phyloP scores from a whole-genome alignment of 92 coral and sea anemone species.

The Pocillopora meandrina region DNA sequence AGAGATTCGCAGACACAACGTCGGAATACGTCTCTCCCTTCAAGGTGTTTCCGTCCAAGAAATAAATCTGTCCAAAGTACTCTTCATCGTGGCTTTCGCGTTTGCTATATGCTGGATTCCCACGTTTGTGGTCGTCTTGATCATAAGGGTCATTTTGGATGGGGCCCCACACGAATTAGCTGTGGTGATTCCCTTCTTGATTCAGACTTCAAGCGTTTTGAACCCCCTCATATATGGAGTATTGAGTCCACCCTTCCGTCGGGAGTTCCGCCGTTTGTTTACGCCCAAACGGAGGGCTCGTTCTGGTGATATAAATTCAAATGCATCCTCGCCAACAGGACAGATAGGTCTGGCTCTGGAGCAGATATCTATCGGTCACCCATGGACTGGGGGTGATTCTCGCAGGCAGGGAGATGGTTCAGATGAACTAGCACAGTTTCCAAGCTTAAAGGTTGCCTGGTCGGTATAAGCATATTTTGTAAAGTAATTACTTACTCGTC shows the following conservation, averaged over 20 bases:
- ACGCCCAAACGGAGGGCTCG: background rate
- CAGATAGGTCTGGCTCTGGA: background rate
- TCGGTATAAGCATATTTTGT: background rate
- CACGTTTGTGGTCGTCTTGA: slow-evolving; percentile 32
- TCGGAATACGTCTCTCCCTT: slow-evolving; percentile 1
- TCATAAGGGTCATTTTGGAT: slow-evolving; percentile 21
- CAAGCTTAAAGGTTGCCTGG: background rate
- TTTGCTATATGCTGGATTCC: slow-evolving; percentile 42
- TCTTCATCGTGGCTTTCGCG: slow-evolving; percentile 30
- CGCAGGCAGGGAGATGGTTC: background rate
- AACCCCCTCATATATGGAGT: slow-evolving; percentile 43
- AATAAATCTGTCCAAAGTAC: slow-evolving; percentile 32
- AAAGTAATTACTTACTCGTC: background rate
- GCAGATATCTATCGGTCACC: background rate
- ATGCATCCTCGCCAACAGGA: background rate
- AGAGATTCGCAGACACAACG: slow-evolving; percentile 17
- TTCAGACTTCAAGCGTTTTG: slow-evolving; percentile 38
- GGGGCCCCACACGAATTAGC: slow-evolving; percentile 28
- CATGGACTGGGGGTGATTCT: background rate
- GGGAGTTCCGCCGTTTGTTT: slow-evolving; percentile 29
- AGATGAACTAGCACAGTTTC: background rate
- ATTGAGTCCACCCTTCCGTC: slow-evolving; percentile 41
- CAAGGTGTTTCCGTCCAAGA: slow-evolving; percentile 26
- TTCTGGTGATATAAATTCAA: background rate
- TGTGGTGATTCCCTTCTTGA: slow-evolving; percentile 34